These are phyloP conservation scores for Falco punctatus DNA, from an alignment of 2,113 vertebrate genomes.

Conservation along the genomic window DNA sequence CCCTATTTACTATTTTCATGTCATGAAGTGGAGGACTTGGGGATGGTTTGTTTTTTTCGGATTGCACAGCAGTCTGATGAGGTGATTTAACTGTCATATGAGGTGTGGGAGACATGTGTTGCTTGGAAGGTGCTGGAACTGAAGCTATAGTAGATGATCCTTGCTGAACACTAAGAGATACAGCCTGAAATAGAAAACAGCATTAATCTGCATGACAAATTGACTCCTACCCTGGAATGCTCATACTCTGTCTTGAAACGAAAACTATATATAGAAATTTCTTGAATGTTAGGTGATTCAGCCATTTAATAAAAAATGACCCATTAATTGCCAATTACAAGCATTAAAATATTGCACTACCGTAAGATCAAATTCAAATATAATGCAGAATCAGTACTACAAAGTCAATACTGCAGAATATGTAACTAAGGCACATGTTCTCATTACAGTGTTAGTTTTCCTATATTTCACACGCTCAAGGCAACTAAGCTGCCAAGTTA, in stretches of 20 bases:
- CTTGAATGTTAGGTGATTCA: neutral
- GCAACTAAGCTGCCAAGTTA: neutral
- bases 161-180: constrained; percentile 82
- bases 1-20: constrained; percentile 83
- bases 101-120: constrained; percentile 72
- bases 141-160: constrained; percentile 75
- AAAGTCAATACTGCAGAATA: neutral
- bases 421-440: fast-evolving
- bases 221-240: neutral
- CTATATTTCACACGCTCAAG: neutral
- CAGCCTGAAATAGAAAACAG: constrained; percentile 72
- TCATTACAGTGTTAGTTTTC: neutral
- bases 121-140: constrained; percentile 76
- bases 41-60: constrained; percentile 79
- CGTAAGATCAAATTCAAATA: neutral
- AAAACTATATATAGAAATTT: neutral
- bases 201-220: neutral
- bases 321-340: neutral
- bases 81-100: constrained; percentile 71
- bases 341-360: neutral
- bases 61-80: constrained; percentile 70
- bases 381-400: neutral
- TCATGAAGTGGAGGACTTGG: constrained; percentile 81
- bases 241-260: neutral
- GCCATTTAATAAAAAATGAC: neutral